Evolutionary conservation across 2,888 invertebrate genomes (phyloP).

Genomic region (Fabriciana adippe): DNA sequence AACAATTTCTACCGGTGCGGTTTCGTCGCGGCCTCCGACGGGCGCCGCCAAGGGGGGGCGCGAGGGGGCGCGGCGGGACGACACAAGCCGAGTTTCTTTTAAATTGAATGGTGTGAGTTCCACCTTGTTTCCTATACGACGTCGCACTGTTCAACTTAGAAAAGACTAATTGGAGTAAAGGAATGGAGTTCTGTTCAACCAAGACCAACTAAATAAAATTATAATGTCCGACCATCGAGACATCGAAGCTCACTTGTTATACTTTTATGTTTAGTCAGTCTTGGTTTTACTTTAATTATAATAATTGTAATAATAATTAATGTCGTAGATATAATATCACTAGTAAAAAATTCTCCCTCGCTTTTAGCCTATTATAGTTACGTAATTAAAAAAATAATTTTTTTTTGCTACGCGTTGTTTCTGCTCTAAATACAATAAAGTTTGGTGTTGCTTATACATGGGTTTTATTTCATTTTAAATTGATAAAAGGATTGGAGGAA

Average conservation of each 20-base stretch:
- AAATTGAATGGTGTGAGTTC: conserved; percentile 81
- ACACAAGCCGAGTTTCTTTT: conserved; percentile 79
- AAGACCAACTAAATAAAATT: conserved; percentile 81
- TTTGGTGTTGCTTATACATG: conserved; percentile 72
- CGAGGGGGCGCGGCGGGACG: conserved; percentile 64
- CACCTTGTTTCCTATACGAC: conserved; percentile 61
- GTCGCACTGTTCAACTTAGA: conserved; percentile 81
- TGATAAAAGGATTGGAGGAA: too few species aligned
- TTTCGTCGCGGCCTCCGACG: conserved; percentile 56
- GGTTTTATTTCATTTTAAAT: conserved; percentile 8
- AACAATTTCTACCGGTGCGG: conserved; percentile 80
- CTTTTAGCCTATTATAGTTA: conserved; percentile 47
- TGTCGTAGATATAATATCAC: conserved; percentile 45
- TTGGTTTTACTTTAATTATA: conserved; percentile 73
- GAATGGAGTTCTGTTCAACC: conserved; percentile 82
- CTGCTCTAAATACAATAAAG: conserved; percentile 67
- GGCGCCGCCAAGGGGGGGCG: too few species aligned
- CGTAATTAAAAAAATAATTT: conserved; percentile 43
- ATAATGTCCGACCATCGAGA: conserved; percentile 59
- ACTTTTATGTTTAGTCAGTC: conserved; percentile 81
- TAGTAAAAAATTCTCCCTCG: conserved; percentile 50
- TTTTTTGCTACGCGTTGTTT: conserved; percentile 66
- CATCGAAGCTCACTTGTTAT: conserved; percentile 60
- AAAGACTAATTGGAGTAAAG: conserved; percentile 80
- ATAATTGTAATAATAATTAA: conserved; percentile 45